Conservation (phyloP, 1,140 invertebrate genomes). For the Drosophila lacertosa region DNA sequence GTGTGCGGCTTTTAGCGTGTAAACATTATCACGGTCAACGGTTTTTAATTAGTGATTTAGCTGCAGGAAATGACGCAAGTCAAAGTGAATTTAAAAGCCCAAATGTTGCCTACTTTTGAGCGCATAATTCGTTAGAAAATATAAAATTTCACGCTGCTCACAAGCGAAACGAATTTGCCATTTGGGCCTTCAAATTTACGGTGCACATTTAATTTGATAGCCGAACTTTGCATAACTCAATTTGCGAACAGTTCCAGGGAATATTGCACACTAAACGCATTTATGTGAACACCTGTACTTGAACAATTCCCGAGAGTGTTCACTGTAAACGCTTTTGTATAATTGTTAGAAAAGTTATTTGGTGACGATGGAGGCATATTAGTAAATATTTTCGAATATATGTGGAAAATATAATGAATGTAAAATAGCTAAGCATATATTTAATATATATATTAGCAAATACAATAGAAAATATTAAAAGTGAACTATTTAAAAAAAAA, state of each 20-base stretch:
- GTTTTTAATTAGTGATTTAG: constrained; percentile 62
- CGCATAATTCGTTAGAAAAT: constrained; percentile 35
- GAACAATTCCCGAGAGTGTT: constrained; percentile 10
- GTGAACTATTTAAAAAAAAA: too few species aligned
- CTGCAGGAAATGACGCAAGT: constrained; percentile 52
- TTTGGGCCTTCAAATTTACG: constrained; percentile 10
- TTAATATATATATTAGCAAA: too few species aligned
- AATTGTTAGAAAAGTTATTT: not conserved
- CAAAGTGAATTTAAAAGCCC: constrained; percentile 49
- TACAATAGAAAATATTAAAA: too few species aligned
- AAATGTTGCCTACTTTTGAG: constrained; percentile 36
- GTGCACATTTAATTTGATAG: constrained; percentile 16
- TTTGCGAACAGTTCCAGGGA: constrained; percentile 5
- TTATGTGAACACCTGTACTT: not conserved
- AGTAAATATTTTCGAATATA: too few species aligned
- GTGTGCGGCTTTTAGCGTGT: constrained; percentile 21
- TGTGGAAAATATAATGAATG: too few species aligned
- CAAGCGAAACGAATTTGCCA: constrained; percentile 19
- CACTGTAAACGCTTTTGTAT: not conserved
- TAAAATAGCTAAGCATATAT: too few species aligned
- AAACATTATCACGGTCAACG: constrained; percentile 61
- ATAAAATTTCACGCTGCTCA: constrained; percentile 1
- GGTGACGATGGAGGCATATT: too few species aligned
- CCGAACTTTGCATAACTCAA: constrained; percentile 23
- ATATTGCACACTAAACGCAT: not conserved